Evolutionary conservation across 2,113 vertebrate genomes (phyloP).

Genomic region (Butorides virescens): DNA sequence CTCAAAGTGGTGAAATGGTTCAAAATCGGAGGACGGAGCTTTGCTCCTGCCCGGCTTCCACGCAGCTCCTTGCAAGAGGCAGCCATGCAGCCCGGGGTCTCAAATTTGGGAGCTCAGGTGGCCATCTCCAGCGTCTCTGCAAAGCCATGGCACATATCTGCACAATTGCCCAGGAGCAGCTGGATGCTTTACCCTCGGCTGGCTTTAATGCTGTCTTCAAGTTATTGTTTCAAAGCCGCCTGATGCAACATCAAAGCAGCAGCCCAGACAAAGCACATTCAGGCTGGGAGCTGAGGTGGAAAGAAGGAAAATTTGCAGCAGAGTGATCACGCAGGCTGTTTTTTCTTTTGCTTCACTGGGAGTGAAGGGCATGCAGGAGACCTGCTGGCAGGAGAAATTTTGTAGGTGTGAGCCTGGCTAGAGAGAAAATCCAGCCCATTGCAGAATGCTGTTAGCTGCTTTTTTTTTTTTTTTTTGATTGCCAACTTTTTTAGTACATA

Average conservation of each 20-base stretch:
- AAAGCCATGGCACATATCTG: not conserved
- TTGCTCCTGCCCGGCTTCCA: not conserved
- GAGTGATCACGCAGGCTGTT: not conserved
- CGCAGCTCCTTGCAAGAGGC: not conserved
- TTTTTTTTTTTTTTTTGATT: not conserved
- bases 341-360: not conserved
- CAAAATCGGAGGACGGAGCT: not conserved
- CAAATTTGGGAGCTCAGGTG: not conserved
- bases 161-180: not conserved
- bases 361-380: not conserved
- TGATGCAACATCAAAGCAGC: constrained; percentile 58
- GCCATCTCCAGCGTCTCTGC: not conserved
- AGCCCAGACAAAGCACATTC: constrained; percentile 46
- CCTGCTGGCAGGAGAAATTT: not conserved
- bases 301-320: constrained; percentile 33
- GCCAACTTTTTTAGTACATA: not conserved
- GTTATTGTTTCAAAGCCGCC: constrained; percentile 12
- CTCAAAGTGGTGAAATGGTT: not conserved
- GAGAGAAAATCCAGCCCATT: not conserved
- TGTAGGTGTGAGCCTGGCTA: not conserved
- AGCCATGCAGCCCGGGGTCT: not conserved
- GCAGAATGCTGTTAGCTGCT: not conserved
- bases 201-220: not conserved
- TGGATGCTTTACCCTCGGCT: not conserved
- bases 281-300: constrained; percentile 50